Conservation (phyloP, 2,113 vertebrate genomes). For the Galbula dea region DNA sequence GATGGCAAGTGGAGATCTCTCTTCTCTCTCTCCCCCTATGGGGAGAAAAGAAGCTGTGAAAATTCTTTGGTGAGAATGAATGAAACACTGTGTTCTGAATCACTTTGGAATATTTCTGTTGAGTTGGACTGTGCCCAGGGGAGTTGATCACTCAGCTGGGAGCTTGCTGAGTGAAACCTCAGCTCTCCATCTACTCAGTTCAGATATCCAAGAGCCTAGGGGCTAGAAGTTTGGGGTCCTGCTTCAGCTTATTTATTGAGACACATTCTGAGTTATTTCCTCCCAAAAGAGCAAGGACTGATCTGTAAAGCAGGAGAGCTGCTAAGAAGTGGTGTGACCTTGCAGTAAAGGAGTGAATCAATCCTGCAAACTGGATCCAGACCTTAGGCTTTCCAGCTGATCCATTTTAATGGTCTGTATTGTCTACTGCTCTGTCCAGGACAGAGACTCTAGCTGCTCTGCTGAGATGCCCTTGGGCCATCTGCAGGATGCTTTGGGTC, state of each 20-base stretch:
- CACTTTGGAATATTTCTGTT: neutral
- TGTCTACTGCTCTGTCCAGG: neutral
- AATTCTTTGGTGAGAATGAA: neutral
- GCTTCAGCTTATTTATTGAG: neutral
- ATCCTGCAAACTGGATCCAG: neutral
- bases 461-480: neutral
- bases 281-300: neutral
- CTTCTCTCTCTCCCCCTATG: neutral
- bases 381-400: neutral
- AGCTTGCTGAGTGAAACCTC: neutral
- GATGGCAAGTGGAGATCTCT: neutral
- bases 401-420: neutral
- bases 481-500: neutral
- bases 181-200: neutral
- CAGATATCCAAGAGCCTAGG: neutral
- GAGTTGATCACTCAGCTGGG: neutral
- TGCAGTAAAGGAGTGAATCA: neutral
- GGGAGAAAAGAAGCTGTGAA: neutral
- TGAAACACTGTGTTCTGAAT: neutral
- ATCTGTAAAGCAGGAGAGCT: neutral
- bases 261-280: neutral
- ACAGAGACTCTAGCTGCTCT: neutral
- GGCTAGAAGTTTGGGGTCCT: neutral
- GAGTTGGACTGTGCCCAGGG: neutral
- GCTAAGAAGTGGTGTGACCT: neutral